phyloP scores from a whole-genome alignment of 2,113 vertebrate species.

The Pontoporia blainvillei region DNA sequence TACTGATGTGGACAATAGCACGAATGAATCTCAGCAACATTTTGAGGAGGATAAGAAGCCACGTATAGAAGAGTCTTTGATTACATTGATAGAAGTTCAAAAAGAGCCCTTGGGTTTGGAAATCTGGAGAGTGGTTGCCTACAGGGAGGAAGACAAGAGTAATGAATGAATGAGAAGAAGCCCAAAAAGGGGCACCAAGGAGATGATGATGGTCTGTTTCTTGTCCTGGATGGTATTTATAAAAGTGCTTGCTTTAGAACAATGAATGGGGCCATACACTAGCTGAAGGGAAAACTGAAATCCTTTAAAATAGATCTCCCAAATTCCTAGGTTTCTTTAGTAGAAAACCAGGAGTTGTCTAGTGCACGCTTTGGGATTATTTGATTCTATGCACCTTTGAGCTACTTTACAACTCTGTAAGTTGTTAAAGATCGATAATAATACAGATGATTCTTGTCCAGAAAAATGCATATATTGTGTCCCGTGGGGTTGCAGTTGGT shows the following conservation, averaged over 20 bases:
- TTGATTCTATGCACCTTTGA: neutral
- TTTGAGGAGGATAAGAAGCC: neutral
- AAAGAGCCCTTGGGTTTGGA: neutral
- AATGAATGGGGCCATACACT: too few species aligned
- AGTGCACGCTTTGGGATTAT: neutral
- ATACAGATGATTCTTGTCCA: neutral
- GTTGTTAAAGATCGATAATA: neutral
- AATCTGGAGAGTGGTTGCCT: neutral
- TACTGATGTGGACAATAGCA: rapidly evolving
- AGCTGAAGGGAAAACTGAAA: neutral
- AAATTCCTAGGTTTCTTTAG: neutral
- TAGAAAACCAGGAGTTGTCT: neutral
- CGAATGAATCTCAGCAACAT: neutral
- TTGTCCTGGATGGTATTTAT: neutral
- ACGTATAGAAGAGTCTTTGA: neutral
- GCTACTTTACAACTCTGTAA: neutral
- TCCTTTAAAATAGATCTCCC: neutral
- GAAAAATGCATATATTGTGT: neutral
- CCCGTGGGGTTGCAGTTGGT: neutral
- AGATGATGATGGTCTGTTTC: too few species aligned
- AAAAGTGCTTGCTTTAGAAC: neutral
- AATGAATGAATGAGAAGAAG: neutral
- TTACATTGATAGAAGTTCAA: neutral
- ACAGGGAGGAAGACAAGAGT: neutral
- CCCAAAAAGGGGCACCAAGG: neutral